Base-by-base conservation (phyloP, 2,113 vertebrate species). In the Acanthisitta chloris region DNA sequence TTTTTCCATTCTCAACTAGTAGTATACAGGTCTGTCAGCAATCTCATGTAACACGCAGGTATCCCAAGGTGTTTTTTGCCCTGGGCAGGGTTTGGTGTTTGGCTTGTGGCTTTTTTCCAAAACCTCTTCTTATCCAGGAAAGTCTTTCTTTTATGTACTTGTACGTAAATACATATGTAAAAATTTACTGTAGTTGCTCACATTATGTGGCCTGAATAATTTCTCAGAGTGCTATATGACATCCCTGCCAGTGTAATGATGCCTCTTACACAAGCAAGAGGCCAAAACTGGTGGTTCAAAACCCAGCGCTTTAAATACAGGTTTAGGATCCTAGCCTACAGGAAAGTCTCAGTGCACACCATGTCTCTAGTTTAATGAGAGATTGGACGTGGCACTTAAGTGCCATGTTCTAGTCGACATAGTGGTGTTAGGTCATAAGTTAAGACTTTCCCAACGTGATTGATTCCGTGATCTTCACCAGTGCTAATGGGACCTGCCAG, bases 181-280 rank as follows among this genome's bases (percentile, higher is more conserved):
- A 76, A 38, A 11, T 8, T 12, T 46, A 33, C 15, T 51, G n/a
- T 7, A 36, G 9, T 10, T 43, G n/a, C 40, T 72, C 3, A 1
- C 0, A 0, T 9, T 67, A 18, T 0, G 2, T 7, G 9, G 26
- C 11, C 42, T 6, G 5, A 54, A 24, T 31, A 1, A 34, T 14
- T 73, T 46, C 11, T 45, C 11, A 6, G 6, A 36, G 24, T 7
- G 5, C 5, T 24, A 5, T 6, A 33, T 4, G 0, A n/a, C 2
- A 0, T 13, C n/a, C 3, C 15, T 52, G 15, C 14, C 7, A 4
- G 2, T 0, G 3, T 33, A 45, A 52, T 0, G 7, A 36, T 2
- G 6, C 1, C 12, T 9, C 21, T 40, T 7, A 23, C 8, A 18
- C 1, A 1, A 58, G 1, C 25, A 16, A 34, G 6, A 42, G 3